phyloP scores from a whole-genome alignment of 2,113 vertebrate species.

The Petrocephalus microphthalmus region DNA sequence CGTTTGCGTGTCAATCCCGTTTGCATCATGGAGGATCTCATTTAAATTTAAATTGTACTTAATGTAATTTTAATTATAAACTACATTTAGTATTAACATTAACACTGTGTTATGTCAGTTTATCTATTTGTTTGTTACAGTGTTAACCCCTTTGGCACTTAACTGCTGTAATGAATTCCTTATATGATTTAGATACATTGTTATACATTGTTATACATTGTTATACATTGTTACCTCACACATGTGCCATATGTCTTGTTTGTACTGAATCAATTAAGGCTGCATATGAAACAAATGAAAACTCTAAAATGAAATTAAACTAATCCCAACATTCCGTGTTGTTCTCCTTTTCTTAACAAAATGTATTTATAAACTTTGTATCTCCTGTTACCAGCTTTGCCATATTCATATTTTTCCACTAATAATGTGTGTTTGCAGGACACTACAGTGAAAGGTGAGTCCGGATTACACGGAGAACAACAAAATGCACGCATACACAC shows the following conservation, averaged over 20 bases:
- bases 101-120: background rate
- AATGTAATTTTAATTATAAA: background rate
- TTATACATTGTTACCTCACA: background rate
- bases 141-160: background rate
- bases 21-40: background rate
- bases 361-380: background rate
- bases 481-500: background rate
- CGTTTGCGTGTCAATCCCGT: background rate
- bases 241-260: background rate
- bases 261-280: background rate
- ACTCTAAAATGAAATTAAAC: too few species aligned
- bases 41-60: slow-evolving; percentile 1
- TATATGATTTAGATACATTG: background rate
- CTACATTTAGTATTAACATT: background rate
- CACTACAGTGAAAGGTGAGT: background rate
- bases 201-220: background rate
- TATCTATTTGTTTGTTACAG: slow-evolving; percentile 8
- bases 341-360: background rate
- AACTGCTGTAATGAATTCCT: background rate
- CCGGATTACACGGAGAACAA: background rate
- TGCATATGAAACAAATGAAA: background rate
- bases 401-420: background rate
- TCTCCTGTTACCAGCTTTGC: background rate
- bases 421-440: background rate
- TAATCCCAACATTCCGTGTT: background rate